Evolutionary conservation across 2,888 invertebrate species (phyloP).

Genomic region (Gastrophysa polygoni): DNA sequence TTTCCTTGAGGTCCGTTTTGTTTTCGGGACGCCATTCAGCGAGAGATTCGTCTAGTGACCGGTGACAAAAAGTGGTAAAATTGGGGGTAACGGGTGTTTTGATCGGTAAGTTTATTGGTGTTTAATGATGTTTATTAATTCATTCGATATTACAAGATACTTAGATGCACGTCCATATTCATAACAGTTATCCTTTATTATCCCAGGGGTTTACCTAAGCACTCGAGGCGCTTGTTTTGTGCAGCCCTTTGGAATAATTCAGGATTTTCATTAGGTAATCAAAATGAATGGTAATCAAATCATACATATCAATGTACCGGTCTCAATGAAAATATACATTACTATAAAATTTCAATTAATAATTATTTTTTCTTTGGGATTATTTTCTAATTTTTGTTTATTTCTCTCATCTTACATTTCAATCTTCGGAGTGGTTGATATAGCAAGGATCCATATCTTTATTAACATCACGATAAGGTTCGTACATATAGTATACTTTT

Average conservation of each 20-base stretch:
- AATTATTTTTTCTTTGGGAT: too few species aligned
- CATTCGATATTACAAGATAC: too few species aligned
- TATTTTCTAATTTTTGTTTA: too few species aligned
- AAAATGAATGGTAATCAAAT: too few species aligned
- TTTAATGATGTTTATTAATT: too few species aligned
- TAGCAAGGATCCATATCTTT: not conserved
- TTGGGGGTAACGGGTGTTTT: constrained; percentile 35
- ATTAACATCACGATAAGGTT: not conserved
- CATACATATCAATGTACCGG: not conserved
- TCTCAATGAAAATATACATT: not conserved
- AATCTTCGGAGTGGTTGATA: not conserved
- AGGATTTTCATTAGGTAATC: too few species aligned
- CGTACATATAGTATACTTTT: not conserved
- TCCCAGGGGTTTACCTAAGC: too few species aligned
- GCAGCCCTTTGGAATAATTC: too few species aligned
- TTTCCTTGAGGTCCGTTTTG: not conserved
- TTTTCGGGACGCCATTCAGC: not conserved
- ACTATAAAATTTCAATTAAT: not conserved
- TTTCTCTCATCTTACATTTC: not conserved
- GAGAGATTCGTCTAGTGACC: not conserved
- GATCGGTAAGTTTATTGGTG: constrained; percentile 36
- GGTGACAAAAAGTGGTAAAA: constrained; percentile 28
- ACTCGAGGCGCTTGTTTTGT: too few species aligned
- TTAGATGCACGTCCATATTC: too few species aligned
- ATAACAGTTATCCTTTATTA: too few species aligned